Evolutionary conservation across 1,140 invertebrate species (phyloP).

Genomic region (Oscheius sp.): DNA sequence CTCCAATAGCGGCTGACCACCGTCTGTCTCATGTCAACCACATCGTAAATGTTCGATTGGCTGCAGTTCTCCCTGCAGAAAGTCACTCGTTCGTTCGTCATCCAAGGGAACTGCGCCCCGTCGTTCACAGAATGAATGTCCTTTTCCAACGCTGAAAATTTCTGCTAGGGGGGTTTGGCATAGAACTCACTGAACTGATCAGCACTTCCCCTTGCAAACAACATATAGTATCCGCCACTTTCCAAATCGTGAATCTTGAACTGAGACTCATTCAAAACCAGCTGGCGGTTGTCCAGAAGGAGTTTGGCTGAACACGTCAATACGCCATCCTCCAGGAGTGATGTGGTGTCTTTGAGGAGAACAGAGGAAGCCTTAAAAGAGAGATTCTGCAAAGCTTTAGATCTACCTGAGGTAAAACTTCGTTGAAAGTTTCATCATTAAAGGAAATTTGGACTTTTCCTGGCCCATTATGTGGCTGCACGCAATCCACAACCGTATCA

Average conservation of each 20-base stretch:
- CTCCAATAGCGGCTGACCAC: constrained; percentile 30
- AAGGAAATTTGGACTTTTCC: constrained; percentile 31
- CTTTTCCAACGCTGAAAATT: constrained; percentile 32
- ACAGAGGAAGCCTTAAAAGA: constrained; percentile 24
- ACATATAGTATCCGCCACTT: constrained; percentile 21
- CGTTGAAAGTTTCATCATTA: constrained; percentile 35
- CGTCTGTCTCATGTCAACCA: constrained; percentile 24
- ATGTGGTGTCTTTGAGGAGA: constrained; percentile 10
- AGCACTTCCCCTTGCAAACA: constrained; percentile 35
- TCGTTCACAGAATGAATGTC: constrained; percentile 37
- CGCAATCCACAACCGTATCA: constrained; percentile 35
- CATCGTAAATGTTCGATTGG: constrained; percentile 1
- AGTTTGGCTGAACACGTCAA: constrained; percentile 26
- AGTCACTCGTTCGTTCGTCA: constrained; percentile 26
- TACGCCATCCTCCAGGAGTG: constrained; percentile 27
- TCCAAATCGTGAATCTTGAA: constrained; percentile 33
- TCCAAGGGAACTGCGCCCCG: constrained; percentile 36
- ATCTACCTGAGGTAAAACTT: constrained; percentile 27
- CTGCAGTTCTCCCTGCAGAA: constrained; percentile 35
- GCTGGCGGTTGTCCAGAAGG: constrained; percentile 16
- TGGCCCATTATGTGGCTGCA: constrained; percentile 6
- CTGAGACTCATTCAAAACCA: constrained; percentile 17
- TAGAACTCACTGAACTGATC: constrained; percentile 29
- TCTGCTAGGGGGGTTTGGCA: background rate
- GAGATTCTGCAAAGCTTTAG: background rate